Percentiles rank a stretch among this genome's conserved stretches.
Conservation (phyloP, 2,888 invertebrate genomes). For the Epinotia demarniana region DNA sequence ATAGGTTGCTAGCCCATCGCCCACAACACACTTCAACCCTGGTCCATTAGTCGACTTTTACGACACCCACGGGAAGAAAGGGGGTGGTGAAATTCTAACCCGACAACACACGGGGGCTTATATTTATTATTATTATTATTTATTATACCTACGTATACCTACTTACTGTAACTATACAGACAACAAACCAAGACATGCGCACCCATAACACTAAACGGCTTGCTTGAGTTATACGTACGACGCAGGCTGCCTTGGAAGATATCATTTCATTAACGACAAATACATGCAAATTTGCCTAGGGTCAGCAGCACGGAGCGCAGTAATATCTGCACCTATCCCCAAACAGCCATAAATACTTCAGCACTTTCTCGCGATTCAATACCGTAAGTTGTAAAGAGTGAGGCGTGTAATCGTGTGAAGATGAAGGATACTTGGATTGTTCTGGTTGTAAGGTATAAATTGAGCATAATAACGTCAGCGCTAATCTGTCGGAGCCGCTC, state of each 20-base stretch:
- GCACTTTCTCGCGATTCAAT: background rate
- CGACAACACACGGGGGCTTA: too few species aligned
- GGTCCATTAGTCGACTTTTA: too few species aligned
- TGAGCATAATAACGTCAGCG: constrained; percentile 26
- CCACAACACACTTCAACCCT: too few species aligned
- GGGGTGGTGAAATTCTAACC: too few species aligned
- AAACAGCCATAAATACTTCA: background rate
- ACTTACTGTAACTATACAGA: too few species aligned
- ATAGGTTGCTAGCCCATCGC: too few species aligned
- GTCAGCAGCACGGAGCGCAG: background rate
- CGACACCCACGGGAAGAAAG: too few species aligned
- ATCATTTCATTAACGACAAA: constrained; percentile 24
- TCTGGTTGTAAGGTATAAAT: background rate
- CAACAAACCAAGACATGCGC: background rate
- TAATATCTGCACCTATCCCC: background rate
- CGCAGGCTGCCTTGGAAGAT: constrained; percentile 17
- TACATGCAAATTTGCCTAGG: constrained; percentile 24
- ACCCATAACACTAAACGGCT: background rate
- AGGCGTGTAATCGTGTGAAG: background rate
- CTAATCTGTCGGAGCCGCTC: constrained; percentile 21
- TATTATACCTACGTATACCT: too few species aligned
- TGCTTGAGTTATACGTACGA: background rate
- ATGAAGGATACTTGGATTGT: background rate
- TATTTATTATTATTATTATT: too few species aligned
- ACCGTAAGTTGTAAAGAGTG: background rate